phyloP scores from a whole-genome alignment of 2,888 invertebrate genomes.

The Tuta absoluta region DNA sequence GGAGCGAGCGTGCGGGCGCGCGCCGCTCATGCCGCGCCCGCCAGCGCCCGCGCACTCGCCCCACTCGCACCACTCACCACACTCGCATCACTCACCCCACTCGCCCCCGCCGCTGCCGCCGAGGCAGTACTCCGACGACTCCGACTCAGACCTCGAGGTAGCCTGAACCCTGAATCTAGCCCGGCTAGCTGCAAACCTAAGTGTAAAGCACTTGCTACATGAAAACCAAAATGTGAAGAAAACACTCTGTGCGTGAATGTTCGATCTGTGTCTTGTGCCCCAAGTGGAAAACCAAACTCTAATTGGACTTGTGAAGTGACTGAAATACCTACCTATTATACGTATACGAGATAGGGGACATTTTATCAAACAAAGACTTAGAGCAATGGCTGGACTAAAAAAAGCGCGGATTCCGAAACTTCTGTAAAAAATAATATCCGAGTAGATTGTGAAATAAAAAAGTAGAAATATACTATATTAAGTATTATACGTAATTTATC shows the following conservation, averaged over 20 bases:
- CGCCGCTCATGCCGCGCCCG: constrained; percentile 54
- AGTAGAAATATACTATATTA: constrained; percentile 7
- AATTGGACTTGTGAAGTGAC: neutral
- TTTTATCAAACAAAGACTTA: neutral
- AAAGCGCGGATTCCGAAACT: neutral
- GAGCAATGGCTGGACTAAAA: neutral
- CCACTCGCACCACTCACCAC: constrained; percentile 44
- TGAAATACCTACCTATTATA: no score
- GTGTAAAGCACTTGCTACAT: neutral
- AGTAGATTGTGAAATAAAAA: constrained; percentile 7
- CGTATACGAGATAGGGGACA: neutral
- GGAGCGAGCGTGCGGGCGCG: constrained; percentile 82
- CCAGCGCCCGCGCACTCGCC: constrained; percentile 59
- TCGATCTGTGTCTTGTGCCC: neutral
- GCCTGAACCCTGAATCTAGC: constrained; percentile 76
- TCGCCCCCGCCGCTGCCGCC: constrained; percentile 48
- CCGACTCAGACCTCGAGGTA: constrained; percentile 91
- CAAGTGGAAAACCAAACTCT: neutral
- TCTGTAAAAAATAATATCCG: constrained; percentile 3
- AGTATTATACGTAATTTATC: constrained; percentile 20
- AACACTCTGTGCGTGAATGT: neutral
- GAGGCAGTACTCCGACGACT: constrained; percentile 83
- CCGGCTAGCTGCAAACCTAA: neutral
- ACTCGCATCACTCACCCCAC: constrained; percentile 28
- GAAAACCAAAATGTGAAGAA: neutral